Evolutionary conservation across 2,888 invertebrate species (phyloP), one percentile per base, ranked within the genome.

Genomic region (Neocrepidodera transversa): DNA sequence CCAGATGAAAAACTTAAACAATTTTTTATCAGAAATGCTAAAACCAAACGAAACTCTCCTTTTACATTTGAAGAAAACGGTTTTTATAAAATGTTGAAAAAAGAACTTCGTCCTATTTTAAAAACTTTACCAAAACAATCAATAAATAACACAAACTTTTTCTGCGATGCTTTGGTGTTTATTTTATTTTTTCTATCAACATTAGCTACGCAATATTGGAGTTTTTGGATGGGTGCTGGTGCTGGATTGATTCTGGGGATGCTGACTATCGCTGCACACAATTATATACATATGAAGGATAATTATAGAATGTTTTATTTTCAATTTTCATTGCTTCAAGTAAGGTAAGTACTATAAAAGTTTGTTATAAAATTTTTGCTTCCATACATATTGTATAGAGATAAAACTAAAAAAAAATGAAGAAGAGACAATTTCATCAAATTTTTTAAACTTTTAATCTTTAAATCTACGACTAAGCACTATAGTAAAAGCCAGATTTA

Each of bases 221-320:
- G 68, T 70, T 80, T 73, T 73, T 72, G 62, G 7, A 74, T 82
- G 32, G 84, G 80, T 42, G 50, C 80, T 10, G 32, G 86, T 18
- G 82, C 86, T 14, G 90, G 86, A 0, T 53, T 85, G 1, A 78
- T 84, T 1, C 74, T 91, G 1, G 80, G 84, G 0, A 84, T 87
- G 82, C 80, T 85, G 0, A 79, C 83, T 0, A 83, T 89, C 8
- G 82, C 83, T 1, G 84, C 87, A 0, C 93, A 93, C 74, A 93
- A 92, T 75, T 93, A 87, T 72, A 86, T 91, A 68, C 93, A 93
- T 73, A 84, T 85, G 69, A 85, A 82, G 59, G 87, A 91, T 58
- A 91, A 87, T 74, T 90, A 89, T 84, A 84, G 91, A 56, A 91
- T 91, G 89, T 89, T 87, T 72, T 85, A 89, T 58, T 90, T 90